Percentiles rank a stretch among this genome's conserved stretches.
Evolutionary conservation across 2,113 vertebrate genomes (phyloP).

Genomic region (Cisticola juncidis): DNA sequence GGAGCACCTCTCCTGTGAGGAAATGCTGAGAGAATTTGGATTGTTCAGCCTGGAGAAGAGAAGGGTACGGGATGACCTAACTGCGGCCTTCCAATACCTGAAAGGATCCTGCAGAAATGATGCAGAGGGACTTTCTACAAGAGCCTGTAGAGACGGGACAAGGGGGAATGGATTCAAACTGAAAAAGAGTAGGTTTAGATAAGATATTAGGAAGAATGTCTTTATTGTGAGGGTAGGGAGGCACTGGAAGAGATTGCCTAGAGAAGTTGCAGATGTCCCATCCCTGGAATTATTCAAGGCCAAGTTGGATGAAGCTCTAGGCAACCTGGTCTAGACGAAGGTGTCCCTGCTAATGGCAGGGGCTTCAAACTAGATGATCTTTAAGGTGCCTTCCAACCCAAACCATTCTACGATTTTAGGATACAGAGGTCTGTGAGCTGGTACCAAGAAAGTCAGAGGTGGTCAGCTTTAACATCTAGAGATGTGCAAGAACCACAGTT

Average conservation of each 20-base stretch:
- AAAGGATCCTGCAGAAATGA: rapidly evolving
- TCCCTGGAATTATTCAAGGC: neutral
- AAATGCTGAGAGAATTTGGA: neutral
- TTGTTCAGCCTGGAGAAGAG: neutral
- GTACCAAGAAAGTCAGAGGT: neutral
- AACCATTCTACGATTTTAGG: neutral
- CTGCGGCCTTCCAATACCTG: neutral
- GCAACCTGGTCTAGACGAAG: neutral
- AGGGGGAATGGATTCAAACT: neutral
- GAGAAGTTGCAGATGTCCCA: neutral
- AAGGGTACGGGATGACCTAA: rapidly evolving
- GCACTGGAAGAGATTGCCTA: neutral
- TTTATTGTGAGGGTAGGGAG: neutral
- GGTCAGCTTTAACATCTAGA: neutral
- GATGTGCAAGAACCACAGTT: neutral
- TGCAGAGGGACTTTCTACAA: neutral
- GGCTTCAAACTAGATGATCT: neutral
- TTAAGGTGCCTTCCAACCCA: neutral
- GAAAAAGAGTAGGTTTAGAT: neutral
- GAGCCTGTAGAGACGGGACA: neutral
- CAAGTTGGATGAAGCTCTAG: neutral
- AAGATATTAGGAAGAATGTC: neutral
- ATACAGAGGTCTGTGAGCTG: neutral
- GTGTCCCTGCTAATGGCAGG: neutral
- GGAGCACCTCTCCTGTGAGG: neutral